Percentiles rank a stretch among this genome's conserved stretches.
Conservation (phyloP, 2,113 vertebrate species). For the Indicator indicator region DNA sequence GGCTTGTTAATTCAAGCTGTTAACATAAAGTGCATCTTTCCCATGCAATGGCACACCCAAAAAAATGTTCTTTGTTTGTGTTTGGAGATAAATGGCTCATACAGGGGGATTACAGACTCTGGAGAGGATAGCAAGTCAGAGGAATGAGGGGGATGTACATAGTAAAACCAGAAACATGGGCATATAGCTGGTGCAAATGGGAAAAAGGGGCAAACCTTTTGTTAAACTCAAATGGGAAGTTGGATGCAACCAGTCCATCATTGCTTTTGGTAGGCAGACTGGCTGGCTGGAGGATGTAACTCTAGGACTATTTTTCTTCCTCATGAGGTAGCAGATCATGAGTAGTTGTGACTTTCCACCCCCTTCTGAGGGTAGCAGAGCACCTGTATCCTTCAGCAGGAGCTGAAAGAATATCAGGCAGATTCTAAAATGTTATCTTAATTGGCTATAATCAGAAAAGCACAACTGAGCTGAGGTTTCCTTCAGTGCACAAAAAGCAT, state of each 20-base stretch:
- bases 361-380: not conserved
- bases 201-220: not conserved
- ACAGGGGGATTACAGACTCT: not conserved
- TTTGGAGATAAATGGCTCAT: conserved; percentile 26
- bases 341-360: not conserved
- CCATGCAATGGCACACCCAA: not conserved
- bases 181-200: not conserved
- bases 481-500: too few species aligned
- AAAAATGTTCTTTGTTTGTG: conserved; percentile 32
- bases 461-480: too few species aligned
- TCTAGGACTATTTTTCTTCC: not conserved
- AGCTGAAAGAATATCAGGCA: not conserved
- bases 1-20: conserved; percentile 32
- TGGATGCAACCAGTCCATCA: fast-evolving
- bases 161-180: not conserved
- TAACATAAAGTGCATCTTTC: not conserved
- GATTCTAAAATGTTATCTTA: too few species aligned
- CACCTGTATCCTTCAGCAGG: not conserved
- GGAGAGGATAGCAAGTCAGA: not conserved
- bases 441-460: too few species aligned
- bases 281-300: not conserved
- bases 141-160: not conserved
- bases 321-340: fast-evolving
- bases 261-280: not conserved
- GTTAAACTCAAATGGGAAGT: not conserved